Base-by-base conservation (phyloP, 1,140 invertebrate genomes). In the Lutraria rhynchaena region DNA sequence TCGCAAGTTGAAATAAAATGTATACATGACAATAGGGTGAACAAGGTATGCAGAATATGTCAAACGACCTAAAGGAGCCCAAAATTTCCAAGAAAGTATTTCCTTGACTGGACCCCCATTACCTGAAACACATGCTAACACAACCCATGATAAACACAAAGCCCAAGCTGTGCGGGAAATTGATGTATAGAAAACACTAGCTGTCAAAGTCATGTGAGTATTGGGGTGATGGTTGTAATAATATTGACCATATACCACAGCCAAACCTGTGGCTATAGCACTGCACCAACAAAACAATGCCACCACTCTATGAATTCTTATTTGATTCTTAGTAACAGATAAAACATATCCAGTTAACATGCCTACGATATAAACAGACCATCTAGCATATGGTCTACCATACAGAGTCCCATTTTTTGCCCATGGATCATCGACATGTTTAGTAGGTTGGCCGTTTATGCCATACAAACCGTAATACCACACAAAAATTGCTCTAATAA, bases 1-100 rank as follows among this genome's bases (percentile, higher is more conserved):
- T 9, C 7, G 29, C 49, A 51, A 15, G 55, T 63, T 76, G 33
- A 53, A 33, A 29, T 85, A 58, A 51, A 53, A 85, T 0, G 57
- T 41, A 22, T 63, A 58, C 17, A 93, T 85, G 51, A 93, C 75
- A 22, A 93, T 83, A n/a, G 92, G 89, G 92, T 98, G 97, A 22
- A 98, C 94, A 37, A 98, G 94, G 91, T 98, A 98, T 5, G 96
- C 95, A 90, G 96, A 96, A 91, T 97, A 98, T 1, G 97, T 97
- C 33, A 98, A 94, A 63, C 97, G 94, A 84, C 96, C 96, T 19
- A 98, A 92, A 0, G 97, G 97, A 85, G 97, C 94, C 61, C 97
- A 94, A 0, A 95, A 94, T 51, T 94, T 94, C 90, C 96, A 96
- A 0, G 96, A 96, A 19, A 98, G 93, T 29, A 97, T 91, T 0